Base-by-base conservation (phyloP, 2,113 vertebrate genomes). In the Crotalus tigris region DNA sequence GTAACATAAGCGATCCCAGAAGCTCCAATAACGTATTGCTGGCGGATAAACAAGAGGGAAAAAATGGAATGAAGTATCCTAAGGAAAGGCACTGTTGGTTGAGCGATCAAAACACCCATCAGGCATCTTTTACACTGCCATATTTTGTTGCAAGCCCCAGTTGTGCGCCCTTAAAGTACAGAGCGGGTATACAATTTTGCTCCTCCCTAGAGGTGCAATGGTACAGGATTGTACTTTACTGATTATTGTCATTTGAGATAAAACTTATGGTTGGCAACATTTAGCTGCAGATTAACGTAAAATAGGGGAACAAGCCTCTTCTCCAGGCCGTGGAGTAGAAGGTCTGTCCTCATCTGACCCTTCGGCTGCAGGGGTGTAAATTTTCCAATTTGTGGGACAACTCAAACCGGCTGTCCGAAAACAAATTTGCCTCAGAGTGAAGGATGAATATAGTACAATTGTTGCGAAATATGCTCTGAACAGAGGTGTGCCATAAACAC, bases 321-420 rank as follows among this genome's bases (percentile, higher is more conserved):
- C 44, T 94, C 95, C 85, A 17, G 58, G 94, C 93, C 69, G 93
- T 97, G 97, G 97, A 97, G 97, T 97, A 97, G 90, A 95, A 92
- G 97, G 97, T 97, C 94, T 93, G 94, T 95, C 93, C 29, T 15
- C 96, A 93, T 94, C 96, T 88, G 93, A 96, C 97, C 96, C 97
- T 98, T 96, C 97, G 97, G 98, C 97, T 96, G 94, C 96, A 26
- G 29, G 85, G 94, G 96, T 97, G 96, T 97, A 97, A 98, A 97
- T 97, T 98, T 97, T 96, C 96, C 29, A 85, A 88, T 93, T 92
- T 95, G 94, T 0, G 21, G 85, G 69, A 10, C 29, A 92, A 93
- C 88, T 87, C 93, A 3, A 11, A 93, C 54, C n/a, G 94, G 17
- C 61, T 64, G 69, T 39, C 33, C 17, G 5, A 5, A 33, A 85